Evolutionary conservation across 2,797 vertebrate genomes (phyloP).

Genomic region (Leucoraja ocellata): DNA sequence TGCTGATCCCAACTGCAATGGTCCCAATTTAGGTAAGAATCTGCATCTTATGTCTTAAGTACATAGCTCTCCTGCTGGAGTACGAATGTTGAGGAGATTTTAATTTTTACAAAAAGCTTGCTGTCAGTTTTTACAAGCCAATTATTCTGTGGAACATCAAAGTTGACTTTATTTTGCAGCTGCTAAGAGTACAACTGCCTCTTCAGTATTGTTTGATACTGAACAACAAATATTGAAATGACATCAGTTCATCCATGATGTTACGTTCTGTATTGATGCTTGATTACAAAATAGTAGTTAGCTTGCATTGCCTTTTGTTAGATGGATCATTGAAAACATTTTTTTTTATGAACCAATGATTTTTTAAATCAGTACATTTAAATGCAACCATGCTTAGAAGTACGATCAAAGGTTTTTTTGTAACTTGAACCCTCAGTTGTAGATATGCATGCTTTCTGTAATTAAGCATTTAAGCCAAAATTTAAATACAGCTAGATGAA

Average conservation of each 20-base stretch:
- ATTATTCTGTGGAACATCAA: not conserved
- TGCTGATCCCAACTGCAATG: not conserved
- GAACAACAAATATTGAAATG: not conserved
- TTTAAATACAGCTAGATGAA: slow-evolving; percentile 48
- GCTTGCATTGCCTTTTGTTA: not conserved
- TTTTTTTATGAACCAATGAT: not conserved
- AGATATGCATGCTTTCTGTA: not conserved
- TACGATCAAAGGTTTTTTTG: not conserved
- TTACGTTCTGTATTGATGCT: not conserved
- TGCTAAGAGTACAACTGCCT: not conserved
- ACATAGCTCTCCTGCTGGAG: not conserved
- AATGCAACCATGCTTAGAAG: not conserved
- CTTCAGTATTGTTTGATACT: too few relatives aligned
- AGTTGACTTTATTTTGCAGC: not conserved
- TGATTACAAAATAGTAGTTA: not conserved
- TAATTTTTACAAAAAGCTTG: not conserved
- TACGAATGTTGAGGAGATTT: not conserved
- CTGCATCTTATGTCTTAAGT: not conserved
- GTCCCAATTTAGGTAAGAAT: not conserved
- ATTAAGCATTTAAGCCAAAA: slow-evolving; percentile 36
- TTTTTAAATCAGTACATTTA: not conserved
- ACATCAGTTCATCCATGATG: not conserved
- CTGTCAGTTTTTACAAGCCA: not conserved
- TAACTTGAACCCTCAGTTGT: not conserved
- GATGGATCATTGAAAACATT: not conserved